Percentiles rank a stretch among this genome's conserved stretches.
phyloP scores from a whole-genome alignment of 2,888 invertebrate genomes.

The Thumatha senex region DNA sequence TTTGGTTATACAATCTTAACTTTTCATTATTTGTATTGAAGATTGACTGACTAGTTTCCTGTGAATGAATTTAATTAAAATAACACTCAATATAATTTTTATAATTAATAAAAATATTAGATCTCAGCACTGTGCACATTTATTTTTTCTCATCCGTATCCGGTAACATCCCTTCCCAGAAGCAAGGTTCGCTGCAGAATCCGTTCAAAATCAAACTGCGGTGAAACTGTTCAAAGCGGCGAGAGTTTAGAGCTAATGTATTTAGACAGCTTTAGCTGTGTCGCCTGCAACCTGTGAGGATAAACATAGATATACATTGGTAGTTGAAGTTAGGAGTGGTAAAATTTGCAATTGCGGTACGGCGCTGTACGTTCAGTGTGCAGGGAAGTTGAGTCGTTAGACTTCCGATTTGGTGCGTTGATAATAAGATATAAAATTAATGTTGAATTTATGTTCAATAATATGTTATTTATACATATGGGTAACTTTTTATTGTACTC shows the following conservation, averaged over 20 bases:
- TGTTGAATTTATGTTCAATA: neutral
- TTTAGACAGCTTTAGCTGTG: slow-evolving; percentile 43
- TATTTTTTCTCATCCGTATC: slow-evolving; percentile 31
- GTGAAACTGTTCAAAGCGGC: slow-evolving; percentile 47
- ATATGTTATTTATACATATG: neutral
- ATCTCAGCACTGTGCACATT: slow-evolving; percentile 17
- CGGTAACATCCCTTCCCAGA: slow-evolving; percentile 39
- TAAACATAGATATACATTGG: slow-evolving; percentile 9
- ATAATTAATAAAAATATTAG: neutral
- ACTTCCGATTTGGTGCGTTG: neutral
- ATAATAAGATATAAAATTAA: neutral
- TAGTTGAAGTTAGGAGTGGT: slow-evolving; percentile 1
- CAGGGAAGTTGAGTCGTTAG: neutral
- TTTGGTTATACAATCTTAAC: no score
- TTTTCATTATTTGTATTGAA: no score
- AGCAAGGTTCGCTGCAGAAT: slow-evolving; percentile 49
- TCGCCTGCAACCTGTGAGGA: slow-evolving; percentile 33
- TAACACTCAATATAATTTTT: neutral
- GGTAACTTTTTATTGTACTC: no score
- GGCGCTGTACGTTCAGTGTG: neutral
- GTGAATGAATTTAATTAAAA: no score
- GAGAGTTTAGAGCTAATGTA: slow-evolving; percentile 53
- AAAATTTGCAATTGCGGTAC: neutral
- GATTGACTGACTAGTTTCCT: no score
- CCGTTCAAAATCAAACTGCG: slow-evolving; percentile 60